Evolutionary conservation across 2,888 invertebrate genomes (phyloP), one percentile per base, ranked within the genome.

Genomic region (Agrotis clavis): DNA sequence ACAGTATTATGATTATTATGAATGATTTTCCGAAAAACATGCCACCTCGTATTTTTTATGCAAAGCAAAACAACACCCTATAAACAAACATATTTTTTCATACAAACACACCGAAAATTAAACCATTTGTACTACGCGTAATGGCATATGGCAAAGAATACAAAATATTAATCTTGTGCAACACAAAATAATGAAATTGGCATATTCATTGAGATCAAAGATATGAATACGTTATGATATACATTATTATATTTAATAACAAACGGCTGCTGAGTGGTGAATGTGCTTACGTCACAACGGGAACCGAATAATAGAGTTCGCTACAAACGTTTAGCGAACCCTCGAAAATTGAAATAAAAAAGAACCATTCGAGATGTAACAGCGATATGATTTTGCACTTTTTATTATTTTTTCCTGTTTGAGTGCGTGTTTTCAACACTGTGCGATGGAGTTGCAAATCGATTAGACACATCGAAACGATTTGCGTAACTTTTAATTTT

Each of bases 321-420:
- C 93, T 94, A 86, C 91, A 89, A 94, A 93, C 95, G 95, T 95
- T 96, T 96, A 96, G 94, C 93, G 93, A 93, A 95, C 96, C 96
- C 96, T 95, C 94, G 90, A 92, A 95, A 94, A 95, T 94, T 94
- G 94, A 94, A 95, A 95, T 95, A 96, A 96, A 95, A 94, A 95
- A 94, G 89, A 90, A 91, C 91, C 93, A 94, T 95, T 94, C 92
- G 95, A 95, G 95, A 95, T 95, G 95, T 95, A 95, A 94, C 95
- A 93, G 94, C 95, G 92, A 94, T 96, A 95, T 96, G 96, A 96
- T 95, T 95, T 95, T 93, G 96, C 95, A 95, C 91, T 95, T 96
- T 95, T 93, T 90, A 88, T 87, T 86, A 88, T 90, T 90, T 87
- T 88, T 90, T 88, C 87, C 88, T 90, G 88, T 92, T 91, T 92